Base-by-base conservation (phyloP, 1,140 invertebrate species). In the Cephus cinctus region DNA sequence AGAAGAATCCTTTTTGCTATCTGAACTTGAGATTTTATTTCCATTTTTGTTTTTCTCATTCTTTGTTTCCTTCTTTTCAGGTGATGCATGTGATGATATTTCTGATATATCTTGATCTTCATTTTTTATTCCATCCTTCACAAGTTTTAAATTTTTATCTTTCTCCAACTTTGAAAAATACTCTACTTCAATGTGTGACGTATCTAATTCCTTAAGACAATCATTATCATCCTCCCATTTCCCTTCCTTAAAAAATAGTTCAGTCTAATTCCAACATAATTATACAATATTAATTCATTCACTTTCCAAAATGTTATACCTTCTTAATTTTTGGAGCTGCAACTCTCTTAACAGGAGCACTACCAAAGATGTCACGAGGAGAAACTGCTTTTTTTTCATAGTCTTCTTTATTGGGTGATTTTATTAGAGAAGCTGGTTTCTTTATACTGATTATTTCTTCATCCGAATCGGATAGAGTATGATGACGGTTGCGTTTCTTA, bases 201-300 rank as follows among this genome's bases (percentile, higher is more conserved):
- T 65, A 65, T 88, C 85, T 30, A 88, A 61, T 59, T 86, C 77
- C 47, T 80, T 58, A 11, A 89, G 63, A 72, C 89, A 89, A 53
- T 86, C 81, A 40, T 83, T 78, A 78, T 89, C 85, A 46, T 80
- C 77, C 61, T 86, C 82, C 42, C 82, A 77, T 48, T 79, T 79
- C 39, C 71, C 56, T 71, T 81, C 78, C 25, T 77, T 73, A 44
- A 73, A 67, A 12, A 49, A 48, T 22, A 70, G 73, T n/a, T n/a
- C n/a, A n/a, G n/a, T n/a, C n/a, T 45, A n/a, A 23, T 57, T 56
- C 31, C 23, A 52, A 47, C 22, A 54, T 27, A 32, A 49, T 47
- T 45, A 34, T 43, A 19, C 6, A 35, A 41, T 46, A 14, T 16
- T 19, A 39, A 8, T 19, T 43, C 20, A 4, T 14, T 38, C 31